Evolutionary conservation across 2,888 invertebrate species (phyloP).

Genomic region (Drosophila suboccidentalis): DNA sequence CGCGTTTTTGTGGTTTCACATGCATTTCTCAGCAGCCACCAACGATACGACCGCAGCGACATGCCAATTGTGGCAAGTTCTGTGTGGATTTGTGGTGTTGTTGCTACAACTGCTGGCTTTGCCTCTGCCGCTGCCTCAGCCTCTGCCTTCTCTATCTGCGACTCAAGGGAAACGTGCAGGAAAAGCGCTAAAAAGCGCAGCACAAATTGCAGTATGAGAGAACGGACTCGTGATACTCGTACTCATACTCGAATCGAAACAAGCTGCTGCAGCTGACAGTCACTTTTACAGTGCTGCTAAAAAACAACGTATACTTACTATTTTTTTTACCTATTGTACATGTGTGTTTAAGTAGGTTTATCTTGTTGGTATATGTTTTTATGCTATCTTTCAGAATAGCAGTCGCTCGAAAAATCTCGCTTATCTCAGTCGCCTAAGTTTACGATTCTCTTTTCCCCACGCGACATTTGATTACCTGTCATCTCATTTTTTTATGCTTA

Average conservation of each 20-base stretch:
- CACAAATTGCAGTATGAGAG: constrained; percentile 41
- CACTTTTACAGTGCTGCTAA: not conserved
- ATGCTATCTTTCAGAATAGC: constrained; percentile 19
- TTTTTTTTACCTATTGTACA: constrained; percentile 16
- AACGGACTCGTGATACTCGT: not conserved
- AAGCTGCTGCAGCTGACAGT: not conserved
- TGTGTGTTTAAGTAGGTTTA: constrained; percentile 18
- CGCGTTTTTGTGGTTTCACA: constrained; percentile 69
- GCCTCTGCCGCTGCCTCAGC: not conserved
- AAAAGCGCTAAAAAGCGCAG: constrained; percentile 51
- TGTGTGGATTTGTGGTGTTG: constrained; percentile 41
- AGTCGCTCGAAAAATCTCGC: not conserved
- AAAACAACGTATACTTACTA: constrained; percentile 7
- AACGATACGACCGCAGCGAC: constrained; percentile 47
- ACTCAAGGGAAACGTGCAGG: constrained; percentile 31
- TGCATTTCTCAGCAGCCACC: constrained; percentile 51
- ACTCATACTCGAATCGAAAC: not conserved
- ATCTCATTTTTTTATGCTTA: not conserved
- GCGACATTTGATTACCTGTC: not conserved
- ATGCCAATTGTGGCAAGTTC: constrained; percentile 77
- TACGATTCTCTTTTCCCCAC: not conserved
- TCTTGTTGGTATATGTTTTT: constrained; percentile 16
- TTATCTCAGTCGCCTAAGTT: not conserved
- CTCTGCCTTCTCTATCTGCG: not conserved
- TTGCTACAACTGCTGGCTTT: constrained; percentile 3